Evolutionary conservation across 2,888 invertebrate species (phyloP).

Genomic region (Sturmia bella): DNA sequence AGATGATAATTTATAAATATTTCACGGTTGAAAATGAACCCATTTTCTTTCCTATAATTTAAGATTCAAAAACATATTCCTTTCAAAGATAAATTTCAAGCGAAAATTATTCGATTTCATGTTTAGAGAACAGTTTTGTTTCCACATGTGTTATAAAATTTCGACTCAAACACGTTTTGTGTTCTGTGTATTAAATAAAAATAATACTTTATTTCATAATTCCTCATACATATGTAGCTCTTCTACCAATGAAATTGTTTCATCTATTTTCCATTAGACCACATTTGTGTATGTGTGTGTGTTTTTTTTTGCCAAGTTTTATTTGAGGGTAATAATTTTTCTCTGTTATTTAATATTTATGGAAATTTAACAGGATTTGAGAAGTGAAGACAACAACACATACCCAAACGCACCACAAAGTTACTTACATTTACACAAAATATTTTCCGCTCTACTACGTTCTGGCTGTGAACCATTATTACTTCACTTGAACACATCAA

Average conservation of each 20-base stretch:
- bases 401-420: background rate
- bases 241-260: background rate
- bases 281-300: slow-evolving; percentile 9
- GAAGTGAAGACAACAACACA: slow-evolving; percentile 14
- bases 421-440: slow-evolving; percentile 12
- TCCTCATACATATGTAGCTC: no score
- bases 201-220: no score
- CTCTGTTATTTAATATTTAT: slow-evolving; percentile 41
- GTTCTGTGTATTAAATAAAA: no score
- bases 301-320: slow-evolving; percentile 3
- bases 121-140: no score
- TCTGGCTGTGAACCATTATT: slow-evolving; percentile 28
- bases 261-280: background rate
- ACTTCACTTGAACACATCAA: slow-evolving; percentile 14
- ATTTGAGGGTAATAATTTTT: slow-evolving; percentile 21
- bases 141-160: no score
- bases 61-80: no score
- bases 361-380: slow-evolving; percentile 34
- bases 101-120: no score
- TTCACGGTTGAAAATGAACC: no score
- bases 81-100: no score
- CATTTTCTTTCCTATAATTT: no score
- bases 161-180: no score
- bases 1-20: no score
- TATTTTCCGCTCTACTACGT: slow-evolving; percentile 36